A percentile compares a stretch with the other conserved stretches of the same genome.
Evolutionary conservation across 2,888 invertebrate genomes (phyloP).

Genomic region (Stegana nigrithorax): DNA sequence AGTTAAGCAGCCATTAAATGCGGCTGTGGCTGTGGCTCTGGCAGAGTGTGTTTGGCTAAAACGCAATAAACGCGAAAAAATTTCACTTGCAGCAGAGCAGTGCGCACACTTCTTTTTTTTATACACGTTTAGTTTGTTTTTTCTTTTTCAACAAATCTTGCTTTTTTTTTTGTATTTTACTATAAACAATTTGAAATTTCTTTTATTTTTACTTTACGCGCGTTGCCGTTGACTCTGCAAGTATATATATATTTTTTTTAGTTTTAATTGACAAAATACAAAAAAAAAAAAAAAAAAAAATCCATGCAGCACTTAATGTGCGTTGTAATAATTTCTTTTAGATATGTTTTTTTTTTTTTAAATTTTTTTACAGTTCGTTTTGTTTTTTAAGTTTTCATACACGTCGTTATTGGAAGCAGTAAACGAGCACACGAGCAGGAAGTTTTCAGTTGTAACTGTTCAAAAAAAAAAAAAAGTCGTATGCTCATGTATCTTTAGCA

Average conservation of each 20-base stretch:
- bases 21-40: neutral
- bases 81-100: slow-evolving; percentile 49
- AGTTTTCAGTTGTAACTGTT: too few species aligned
- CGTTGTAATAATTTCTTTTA: too few species aligned
- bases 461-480: too few species aligned
- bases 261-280: neutral
- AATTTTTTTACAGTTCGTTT: too few species aligned
- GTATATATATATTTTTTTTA: neutral
- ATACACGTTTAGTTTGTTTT: neutral
- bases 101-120: slow-evolving; percentile 20
- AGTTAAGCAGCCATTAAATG: neutral
- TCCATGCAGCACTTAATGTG: too few species aligned
- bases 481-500: too few species aligned
- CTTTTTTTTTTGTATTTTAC: neutral
- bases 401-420: too few species aligned
- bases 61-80: slow-evolving; percentile 37
- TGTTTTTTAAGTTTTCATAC: too few species aligned
- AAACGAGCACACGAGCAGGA: too few species aligned
- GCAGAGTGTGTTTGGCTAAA: neutral
- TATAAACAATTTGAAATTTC: slow-evolving; percentile 13
- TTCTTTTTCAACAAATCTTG: neutral
- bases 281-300: neutral
- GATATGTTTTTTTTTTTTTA: too few species aligned
- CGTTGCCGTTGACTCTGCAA: neutral
- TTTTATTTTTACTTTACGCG: neutral